phyloP scores from a whole-genome alignment of 2,888 invertebrate species.

The Drosophila anomalata region DNA sequence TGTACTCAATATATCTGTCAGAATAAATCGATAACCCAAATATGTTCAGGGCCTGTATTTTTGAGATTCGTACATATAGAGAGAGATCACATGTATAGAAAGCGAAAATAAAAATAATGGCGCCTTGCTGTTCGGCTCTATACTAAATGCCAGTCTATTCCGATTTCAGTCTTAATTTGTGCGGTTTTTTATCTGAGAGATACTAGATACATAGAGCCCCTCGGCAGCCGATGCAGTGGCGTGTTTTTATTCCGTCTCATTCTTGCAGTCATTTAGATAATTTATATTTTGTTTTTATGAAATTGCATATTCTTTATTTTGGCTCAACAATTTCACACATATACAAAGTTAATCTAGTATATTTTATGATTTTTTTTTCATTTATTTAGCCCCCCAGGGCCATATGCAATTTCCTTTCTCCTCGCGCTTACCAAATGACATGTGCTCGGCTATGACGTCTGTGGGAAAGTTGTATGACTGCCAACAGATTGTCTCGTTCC shows the following conservation, averaged over 20 bases:
- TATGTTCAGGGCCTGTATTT: slow-evolving; percentile 3
- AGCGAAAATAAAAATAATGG: slow-evolving; percentile 47
- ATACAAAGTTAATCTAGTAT: slow-evolving; percentile 26
- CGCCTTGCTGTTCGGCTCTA: slow-evolving; percentile 32
- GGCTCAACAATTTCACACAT: slow-evolving; percentile 20
- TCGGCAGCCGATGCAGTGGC: slow-evolving; percentile 32
- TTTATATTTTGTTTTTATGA: slow-evolving; percentile 39
- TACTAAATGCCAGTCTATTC: slow-evolving; percentile 30
- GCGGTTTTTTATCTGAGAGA: slow-evolving; percentile 45
- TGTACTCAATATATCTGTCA: not conserved
- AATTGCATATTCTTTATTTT: slow-evolving; percentile 31
- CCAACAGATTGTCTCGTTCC: slow-evolving; percentile 51
- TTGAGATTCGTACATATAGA: slow-evolving; percentile 12
- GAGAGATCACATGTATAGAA: slow-evolving; percentile 15
- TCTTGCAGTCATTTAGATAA: slow-evolving; percentile 37
- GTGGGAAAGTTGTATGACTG: slow-evolving; percentile 40
- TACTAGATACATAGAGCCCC: slow-evolving; percentile 16
- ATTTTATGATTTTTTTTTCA: slow-evolving; percentile 27
- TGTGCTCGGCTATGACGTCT: slow-evolving; percentile 66
- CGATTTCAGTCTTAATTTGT: slow-evolving; percentile 41
- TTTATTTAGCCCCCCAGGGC: slow-evolving; percentile 2
- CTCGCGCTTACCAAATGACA: slow-evolving; percentile 47
- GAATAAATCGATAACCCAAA: slow-evolving; percentile 25
- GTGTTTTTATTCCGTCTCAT: slow-evolving; percentile 38
- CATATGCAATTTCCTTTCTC: slow-evolving; percentile 40